Evolutionary conservation across 1,140 invertebrate species (phyloP), one percentile per base, ranked within the genome.

Genomic region (Drosophila mauritiana): DNA sequence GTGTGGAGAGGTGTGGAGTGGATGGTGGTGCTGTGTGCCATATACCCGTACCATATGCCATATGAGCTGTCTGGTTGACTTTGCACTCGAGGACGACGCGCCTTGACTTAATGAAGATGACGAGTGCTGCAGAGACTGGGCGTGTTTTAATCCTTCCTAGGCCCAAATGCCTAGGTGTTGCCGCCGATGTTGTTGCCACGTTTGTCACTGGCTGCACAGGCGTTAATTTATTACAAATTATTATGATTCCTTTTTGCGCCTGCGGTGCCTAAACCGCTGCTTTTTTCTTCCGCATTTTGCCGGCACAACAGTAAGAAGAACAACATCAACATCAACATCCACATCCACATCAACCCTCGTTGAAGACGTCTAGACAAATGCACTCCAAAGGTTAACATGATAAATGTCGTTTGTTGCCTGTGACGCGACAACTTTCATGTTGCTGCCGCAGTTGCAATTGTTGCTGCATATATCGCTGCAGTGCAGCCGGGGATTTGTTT

Each of bases 221-320:
- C 84, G 84, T 89, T 89, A 89, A 89, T 89, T 89, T 89, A 89
- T 89, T 89, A 89, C 84, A 89, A 89, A 89, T 89, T 89, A 89
- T 89, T 89, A 89, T 89, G 84, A 89, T 84, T 89, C 69, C 73
- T 78, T 83, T 81, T 83, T 78, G 74, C 62, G 55, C 52, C 64
- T 40, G 20, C 46, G 31, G 64, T 27, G 55, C 25, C 45, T 39
- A 37, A 37, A 27, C 13, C 34, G 15, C 49, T 20, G 7, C 31
- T 65, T 76, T 56, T 74, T 74, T 57, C 49, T 77, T 54, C 63
- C 63, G 73, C 52, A 36, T 77, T 59, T 51, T 46, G 43, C 17
- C 3, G 27, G 45, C 59, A 64, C 58, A 65, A 64, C 37, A 39
- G 31, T 31, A 31, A 31, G 31, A 8, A 31, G 31, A 64, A 42